Percentiles rank a stretch among this genome's conserved stretches.
Evolutionary conservation across 2,113 vertebrate species (phyloP).

Genomic region (Laticauda laticaudata): DNA sequence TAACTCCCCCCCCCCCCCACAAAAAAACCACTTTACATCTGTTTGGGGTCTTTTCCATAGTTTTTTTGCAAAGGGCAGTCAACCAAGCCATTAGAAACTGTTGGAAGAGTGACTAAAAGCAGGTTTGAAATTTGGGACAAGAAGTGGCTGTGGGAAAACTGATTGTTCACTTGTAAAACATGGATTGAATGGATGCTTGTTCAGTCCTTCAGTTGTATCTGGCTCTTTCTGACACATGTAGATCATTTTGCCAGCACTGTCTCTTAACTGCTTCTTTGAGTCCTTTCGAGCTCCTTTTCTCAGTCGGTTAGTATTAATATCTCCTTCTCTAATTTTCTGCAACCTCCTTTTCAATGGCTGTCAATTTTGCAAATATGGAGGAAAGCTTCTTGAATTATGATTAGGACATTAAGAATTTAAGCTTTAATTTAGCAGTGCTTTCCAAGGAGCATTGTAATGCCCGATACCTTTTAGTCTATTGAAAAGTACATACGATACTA

Average conservation of each 20-base stretch:
- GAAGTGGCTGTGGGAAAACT: not conserved
- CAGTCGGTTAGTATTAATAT: not conserved
- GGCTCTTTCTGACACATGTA: not conserved
- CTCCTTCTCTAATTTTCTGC: not conserved
- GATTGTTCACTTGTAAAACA: not conserved
- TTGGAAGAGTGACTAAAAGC: not conserved
- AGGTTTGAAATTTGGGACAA: not conserved
- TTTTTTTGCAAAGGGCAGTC: not conserved
- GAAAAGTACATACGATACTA: not conserved
- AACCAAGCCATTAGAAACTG: not conserved
- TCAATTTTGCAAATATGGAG: not conserved
- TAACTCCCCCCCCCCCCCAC: accelerated
- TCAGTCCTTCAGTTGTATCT: not conserved
- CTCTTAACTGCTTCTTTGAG: not conserved
- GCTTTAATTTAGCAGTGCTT: not conserved
- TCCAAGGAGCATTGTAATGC: not conserved
- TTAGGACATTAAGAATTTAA: not conserved
- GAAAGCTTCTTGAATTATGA: not conserved
- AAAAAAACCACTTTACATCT: not conserved
- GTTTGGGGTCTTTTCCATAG: not conserved
- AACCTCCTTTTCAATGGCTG: not conserved
- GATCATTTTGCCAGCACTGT: not conserved
- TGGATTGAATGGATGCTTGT: not conserved
- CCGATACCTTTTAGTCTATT: not conserved
- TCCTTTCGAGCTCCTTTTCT: not conserved